Base-by-base conservation (phyloP, 2,888 invertebrate genomes). In the Geotrupes spiniger region DNA sequence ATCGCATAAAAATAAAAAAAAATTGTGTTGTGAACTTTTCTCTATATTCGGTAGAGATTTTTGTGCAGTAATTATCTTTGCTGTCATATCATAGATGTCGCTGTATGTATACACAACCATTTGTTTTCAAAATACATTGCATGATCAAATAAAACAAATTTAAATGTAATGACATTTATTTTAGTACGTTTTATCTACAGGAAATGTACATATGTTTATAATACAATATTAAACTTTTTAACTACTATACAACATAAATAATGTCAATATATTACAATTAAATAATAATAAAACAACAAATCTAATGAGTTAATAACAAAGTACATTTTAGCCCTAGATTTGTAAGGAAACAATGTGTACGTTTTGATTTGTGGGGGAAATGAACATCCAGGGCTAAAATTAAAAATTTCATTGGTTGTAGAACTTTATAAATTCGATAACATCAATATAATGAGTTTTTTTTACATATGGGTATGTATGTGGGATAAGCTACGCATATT, bases 121-220 rank as follows among this genome's bases (percentile, higher is more conserved):
- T n/a, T n/a, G n/a, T n/a, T n/a, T n/a, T n/a, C n/a, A n/a, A n/a
- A n/a, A n/a, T n/a, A n/a, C n/a, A n/a, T n/a, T n/a, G n/a, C n/a
- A n/a, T n/a, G n/a, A n/a, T n/a, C n/a, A n/a, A n/a, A 21, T 21
- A 21, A 21, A 21, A 6, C 21, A 21, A 21, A 21, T 21, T 33
- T 33, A 33, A 33, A 33, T 12, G 33, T 33, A n/a, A 46, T 50
- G 50, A 55, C 55, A 55, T 57, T 51, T 57, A 55, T 53, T 48
- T 53, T 51, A 48, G 47, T 50, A 42, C 42, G 40, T 51, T 41
- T 52, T 61, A 61, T 61, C 61, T 61, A 61, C 61, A 61, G 56
- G 49, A 57, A 61, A 58, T 61, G 59, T 61, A 61, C 59, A 60
- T 46, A 54, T 53, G 43, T 48, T 49, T 60, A 59, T 60, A 53